Conservation (phyloP, 2,797 vertebrate species). For the Cercopithecus mitis region DNA sequence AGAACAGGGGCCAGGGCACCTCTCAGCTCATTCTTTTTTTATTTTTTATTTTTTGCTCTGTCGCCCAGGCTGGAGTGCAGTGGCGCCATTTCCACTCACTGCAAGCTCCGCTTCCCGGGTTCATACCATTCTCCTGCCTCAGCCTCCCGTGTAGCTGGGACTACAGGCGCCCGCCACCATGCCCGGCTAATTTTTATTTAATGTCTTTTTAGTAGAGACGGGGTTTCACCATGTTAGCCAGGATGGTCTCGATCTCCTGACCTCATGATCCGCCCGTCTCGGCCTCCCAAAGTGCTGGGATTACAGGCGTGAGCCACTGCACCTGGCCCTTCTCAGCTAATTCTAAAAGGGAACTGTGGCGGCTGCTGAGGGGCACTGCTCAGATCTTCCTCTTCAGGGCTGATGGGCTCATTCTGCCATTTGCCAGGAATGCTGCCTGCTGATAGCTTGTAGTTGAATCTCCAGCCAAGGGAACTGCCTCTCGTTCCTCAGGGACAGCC, state of each 20-base stretch:
- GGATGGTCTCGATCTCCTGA: no score
- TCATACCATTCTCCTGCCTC: no score
- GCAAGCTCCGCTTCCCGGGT: no score
- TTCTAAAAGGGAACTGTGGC: not conserved
- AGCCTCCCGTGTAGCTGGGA: no score
- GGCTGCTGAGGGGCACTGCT: not conserved
- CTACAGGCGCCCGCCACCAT: fast-evolving
- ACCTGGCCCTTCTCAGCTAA: not conserved
- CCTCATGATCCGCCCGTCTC: no score
- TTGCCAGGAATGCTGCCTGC: not conserved
- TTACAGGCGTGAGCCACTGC: fast-evolving
- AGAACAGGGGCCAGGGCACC: not conserved
- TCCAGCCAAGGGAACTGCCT: not conserved
- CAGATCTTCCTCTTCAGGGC: not conserved
- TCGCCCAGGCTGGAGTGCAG: no score
- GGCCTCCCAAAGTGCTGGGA: no score
- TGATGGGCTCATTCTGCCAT: not conserved
- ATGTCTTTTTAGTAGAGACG: no score
- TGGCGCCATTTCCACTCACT: no score
- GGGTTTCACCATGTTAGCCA: no score
- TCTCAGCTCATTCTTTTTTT: not conserved
- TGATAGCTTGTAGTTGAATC: not conserved
- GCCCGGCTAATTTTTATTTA: no score
- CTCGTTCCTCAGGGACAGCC: not conserved
- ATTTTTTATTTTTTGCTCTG: no score